Evolutionary conservation across 2,797 vertebrate species (phyloP), one percentile per base, ranked within the genome.

Genomic region (Spinus pinus): DNA sequence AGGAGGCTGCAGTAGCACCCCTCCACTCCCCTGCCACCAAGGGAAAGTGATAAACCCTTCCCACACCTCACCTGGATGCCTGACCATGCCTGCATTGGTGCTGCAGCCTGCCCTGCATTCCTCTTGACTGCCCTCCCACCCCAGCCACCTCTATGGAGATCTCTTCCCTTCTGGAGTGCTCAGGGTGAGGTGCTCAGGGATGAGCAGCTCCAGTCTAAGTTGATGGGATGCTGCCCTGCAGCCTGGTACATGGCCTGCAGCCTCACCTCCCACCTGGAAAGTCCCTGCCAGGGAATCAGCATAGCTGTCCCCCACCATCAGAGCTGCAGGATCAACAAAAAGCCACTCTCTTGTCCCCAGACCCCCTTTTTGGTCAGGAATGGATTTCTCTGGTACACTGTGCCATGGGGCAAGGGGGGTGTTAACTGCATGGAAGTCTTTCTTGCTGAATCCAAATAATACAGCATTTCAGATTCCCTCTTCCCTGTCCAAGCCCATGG

Each of bases 381-480:
- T 62, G 57, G 73, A 64, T 83, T 88, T 66, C 17, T 73, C 51
- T 86, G 58, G 51, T 69, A 49, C 33, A 8, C 13, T 20, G 66
- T 56, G 74, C 51, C 49, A 60, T 62, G 81, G 41, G 73, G 57
- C 60, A 67, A 65, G 47, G 44, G 0, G 3, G 61, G 37, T 82
- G 67, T 86, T 83, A 88, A 81, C 62, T 1, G 0, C 50, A 35
- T 54, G 50, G 67, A 80, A 93, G 46, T 25, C 66, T 78, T 51
- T 33, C 57, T 85, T 67, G 54, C 31, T 86, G 79, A 78, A 37
- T 90, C 88, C 67, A 90, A 95, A 94, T 67, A 83, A 84, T 30
- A 82, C 70, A 83, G 53, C 2, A 7, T 82, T 86, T 96, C 11
- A 2, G 69, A 85, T 51, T 93, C 27, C 60, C 57, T 79, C 72